Percentiles rank a stretch among this genome's conserved stretches.
Conservation (phyloP, 2,888 invertebrate species). For the Sphaerophoria rueppellii region DNA sequence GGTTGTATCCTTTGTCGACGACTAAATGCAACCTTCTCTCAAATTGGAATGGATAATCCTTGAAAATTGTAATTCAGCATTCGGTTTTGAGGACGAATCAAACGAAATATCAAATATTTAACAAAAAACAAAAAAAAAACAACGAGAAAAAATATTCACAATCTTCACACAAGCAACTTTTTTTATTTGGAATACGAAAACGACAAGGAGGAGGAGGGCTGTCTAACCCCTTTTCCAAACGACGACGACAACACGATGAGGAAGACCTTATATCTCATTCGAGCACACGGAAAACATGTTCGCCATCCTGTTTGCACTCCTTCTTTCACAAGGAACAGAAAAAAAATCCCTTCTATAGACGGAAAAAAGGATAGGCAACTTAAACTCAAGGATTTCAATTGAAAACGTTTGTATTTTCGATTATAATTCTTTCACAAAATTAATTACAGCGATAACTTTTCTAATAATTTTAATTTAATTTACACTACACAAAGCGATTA, state of each 20-base stretch:
- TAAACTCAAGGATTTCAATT: neutral
- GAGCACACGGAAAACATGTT: constrained; percentile 32
- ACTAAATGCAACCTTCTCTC: neutral
- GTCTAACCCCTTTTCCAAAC: constrained; percentile 67
- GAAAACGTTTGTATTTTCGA: neutral
- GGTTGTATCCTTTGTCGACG: neutral
- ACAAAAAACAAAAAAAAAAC: constrained; percentile 3
- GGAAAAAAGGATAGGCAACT: constrained; percentile 38
- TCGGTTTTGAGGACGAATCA: constrained; percentile 10
- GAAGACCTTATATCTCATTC: constrained; percentile 48
- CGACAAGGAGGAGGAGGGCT: constrained; percentile 42
- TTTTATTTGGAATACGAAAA: neutral
- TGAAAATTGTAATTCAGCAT: constrained; percentile 47
- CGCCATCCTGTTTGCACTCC: constrained; percentile 42
- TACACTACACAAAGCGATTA: constrained; percentile 28
- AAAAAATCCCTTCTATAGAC: constrained; percentile 46
- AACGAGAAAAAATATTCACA: constrained; percentile 43
- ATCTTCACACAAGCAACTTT: constrained; percentile 8
- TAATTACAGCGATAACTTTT: neutral
- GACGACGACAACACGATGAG: constrained; percentile 44
- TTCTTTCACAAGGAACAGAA: neutral
- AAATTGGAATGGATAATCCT: constrained; percentile 36
- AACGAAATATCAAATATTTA: constrained; percentile 21
- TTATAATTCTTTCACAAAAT: neutral
- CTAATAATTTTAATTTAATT: neutral